Conservation (phyloP, 2,797 vertebrate genomes). For the Diplodus puntazzo region DNA sequence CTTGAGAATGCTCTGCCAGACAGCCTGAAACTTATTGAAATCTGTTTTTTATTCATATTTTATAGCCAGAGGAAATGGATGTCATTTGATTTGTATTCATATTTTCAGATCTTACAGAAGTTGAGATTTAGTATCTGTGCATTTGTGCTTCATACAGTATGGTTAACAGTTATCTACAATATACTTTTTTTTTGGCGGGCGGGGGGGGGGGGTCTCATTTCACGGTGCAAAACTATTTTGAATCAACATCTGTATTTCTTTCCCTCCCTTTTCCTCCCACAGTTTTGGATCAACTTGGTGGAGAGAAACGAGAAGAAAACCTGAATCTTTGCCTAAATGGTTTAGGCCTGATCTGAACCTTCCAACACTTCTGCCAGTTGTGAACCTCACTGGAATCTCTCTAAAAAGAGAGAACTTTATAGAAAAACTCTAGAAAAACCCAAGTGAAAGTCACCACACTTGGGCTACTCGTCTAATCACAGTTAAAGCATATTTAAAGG, state of each 20-base stretch:
- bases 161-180: background rate
- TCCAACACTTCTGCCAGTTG: constrained; percentile 56
- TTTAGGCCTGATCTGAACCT: constrained; percentile 69
- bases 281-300: constrained; percentile 59
- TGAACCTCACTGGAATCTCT: constrained; percentile 63
- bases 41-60: constrained; percentile 76
- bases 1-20: constrained; percentile 44
- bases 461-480: constrained; percentile 21
- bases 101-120: constrained; percentile 33
- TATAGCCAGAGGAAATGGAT: constrained; percentile 61
- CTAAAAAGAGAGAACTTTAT: constrained; percentile 14
- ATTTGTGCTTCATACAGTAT: constrained; percentile 7
- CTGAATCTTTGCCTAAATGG: constrained; percentile 55
- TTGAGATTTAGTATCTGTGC: constrained; percentile 14
- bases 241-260: constrained; percentile 1
- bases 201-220: no score
- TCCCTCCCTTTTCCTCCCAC: background rate
- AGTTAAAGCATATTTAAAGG: constrained; percentile 30
- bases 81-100: constrained; percentile 51
- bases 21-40: constrained; percentile 71
- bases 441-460: constrained; percentile 15
- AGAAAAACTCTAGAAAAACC: no score
- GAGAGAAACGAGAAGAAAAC: constrained; percentile 49
- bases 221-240: background rate
- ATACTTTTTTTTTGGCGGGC: constrained; percentile 9